phyloP scores from a whole-genome alignment of 2,797 vertebrate genomes.

The Neopelma chrysocephalum region DNA sequence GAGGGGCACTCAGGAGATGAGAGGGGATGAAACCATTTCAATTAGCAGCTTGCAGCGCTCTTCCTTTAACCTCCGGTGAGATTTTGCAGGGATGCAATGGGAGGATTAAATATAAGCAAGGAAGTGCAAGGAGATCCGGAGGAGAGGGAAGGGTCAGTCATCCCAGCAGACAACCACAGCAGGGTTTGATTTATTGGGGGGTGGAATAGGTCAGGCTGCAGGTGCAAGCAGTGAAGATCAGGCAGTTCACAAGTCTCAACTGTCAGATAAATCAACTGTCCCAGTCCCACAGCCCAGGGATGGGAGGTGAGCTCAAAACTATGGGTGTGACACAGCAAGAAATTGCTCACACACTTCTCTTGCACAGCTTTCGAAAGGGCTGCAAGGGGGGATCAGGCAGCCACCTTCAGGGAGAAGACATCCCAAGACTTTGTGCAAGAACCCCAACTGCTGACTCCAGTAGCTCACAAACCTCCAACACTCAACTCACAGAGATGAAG shows the following conservation, averaged over 20 bases:
- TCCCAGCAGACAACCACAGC: background rate
- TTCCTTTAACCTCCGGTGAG: background rate
- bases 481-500: background rate
- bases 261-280: background rate
- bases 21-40: background rate
- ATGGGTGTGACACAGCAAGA: rapidly evolving
- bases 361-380: background rate
- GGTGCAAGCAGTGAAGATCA: background rate
- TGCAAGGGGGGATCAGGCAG: background rate
- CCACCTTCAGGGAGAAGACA: background rate
- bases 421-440: background rate
- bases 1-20: background rate
- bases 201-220: background rate
- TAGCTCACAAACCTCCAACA: background rate
- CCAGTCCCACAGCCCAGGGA: background rate
- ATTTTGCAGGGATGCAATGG: background rate
- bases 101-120: slow-evolving; percentile 22
- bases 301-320: background rate
- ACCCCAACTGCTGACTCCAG: rapidly evolving
- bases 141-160: background rate
- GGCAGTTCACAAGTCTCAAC: background rate
- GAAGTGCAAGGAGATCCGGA: background rate
- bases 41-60: background rate
- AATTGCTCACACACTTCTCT: background rate
- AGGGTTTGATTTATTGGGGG: background rate